Base-by-base conservation (phyloP, 2,888 invertebrate species). In the Galerucella calmariensis region DNA sequence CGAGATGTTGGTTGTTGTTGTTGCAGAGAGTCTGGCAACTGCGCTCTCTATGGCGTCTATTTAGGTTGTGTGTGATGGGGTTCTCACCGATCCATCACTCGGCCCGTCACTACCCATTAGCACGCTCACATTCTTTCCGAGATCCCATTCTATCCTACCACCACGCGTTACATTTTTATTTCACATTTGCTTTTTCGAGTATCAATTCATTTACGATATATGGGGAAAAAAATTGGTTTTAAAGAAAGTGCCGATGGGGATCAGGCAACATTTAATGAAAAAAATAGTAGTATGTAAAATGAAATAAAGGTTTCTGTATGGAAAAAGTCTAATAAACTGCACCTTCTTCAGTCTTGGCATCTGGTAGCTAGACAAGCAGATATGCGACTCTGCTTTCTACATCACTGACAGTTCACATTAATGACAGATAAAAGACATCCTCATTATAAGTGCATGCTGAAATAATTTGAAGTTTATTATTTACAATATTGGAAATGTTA, bases 41-140 rank as follows among this genome's bases (percentile, higher is more conserved):
- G 72, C 76, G 82, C 82, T 84, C 83, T 84, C 83, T 83, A 83
- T 83, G 84, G 83, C 82, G 81, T 83, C 82, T 80, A 80, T 76
- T 73, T 74, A 81, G 83, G 82, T 82, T 85, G 85, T 85, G 85
- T 84, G 84, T 81, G 72, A 72, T 83, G 83, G 85, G 85, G 80
- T 84, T 84, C 83, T 86, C 85, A 85, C 80, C 81, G 78, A 81
- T 81, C 79, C 78, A 78, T 90, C 90, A 90, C 90, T 88, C 88
- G 87, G 87, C 87, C 88, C 89, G 90, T 90, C 90, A 90, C 89
- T 90, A 89, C 90, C 90, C 90, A 90, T 90, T 90, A 90, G 90
- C 89, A 89, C 89, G 88, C 89, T 89, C 88, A 88, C 89, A 88
- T 85, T 84, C 83, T 82, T 82, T 80, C 79, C 75, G 78, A 82